Evolutionary conservation across 2,888 invertebrate species (phyloP).

Genomic region (Elmis aenea): DNA sequence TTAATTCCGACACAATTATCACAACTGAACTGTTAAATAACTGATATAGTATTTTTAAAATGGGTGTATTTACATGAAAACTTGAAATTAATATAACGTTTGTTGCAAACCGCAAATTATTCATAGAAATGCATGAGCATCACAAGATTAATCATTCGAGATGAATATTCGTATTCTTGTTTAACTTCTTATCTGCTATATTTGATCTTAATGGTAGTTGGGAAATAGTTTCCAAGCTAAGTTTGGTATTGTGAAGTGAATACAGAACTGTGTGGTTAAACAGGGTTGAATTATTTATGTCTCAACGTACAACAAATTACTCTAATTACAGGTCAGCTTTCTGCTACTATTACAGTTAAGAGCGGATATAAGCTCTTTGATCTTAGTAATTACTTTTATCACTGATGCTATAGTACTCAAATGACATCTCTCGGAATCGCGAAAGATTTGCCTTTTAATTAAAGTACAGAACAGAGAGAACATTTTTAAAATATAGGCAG

Average conservation of each 20-base stretch:
- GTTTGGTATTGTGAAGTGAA: conserved; percentile 25
- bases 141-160: too few species aligned
- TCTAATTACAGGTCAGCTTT: conserved; percentile 29
- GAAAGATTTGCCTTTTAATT: background rate
- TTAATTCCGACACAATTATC: too few species aligned
- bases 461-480: too few species aligned
- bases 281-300: conserved; percentile 19
- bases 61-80: too few species aligned
- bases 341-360: conserved; percentile 19
- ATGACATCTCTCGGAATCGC: conserved; percentile 9
- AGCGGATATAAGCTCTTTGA: conserved; percentile 17
- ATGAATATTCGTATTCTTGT: conserved; percentile 37
- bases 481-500: too few species aligned
- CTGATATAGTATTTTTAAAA: too few species aligned
- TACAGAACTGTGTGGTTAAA: conserved; percentile 9
- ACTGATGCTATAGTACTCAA: conserved; percentile 15
- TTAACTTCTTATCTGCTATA: conserved; percentile 36
- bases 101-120: too few species aligned
- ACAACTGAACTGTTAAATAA: too few species aligned
- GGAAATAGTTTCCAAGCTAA: conserved; percentile 39
- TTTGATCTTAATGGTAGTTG: conserved; percentile 45
- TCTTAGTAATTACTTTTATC: conserved; percentile 19
- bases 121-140: too few species aligned
- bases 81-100: too few species aligned
- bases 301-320: conserved; percentile 33